Conservation (phyloP, 2,113 vertebrate species). For the Sardina pilchardus region DNA sequence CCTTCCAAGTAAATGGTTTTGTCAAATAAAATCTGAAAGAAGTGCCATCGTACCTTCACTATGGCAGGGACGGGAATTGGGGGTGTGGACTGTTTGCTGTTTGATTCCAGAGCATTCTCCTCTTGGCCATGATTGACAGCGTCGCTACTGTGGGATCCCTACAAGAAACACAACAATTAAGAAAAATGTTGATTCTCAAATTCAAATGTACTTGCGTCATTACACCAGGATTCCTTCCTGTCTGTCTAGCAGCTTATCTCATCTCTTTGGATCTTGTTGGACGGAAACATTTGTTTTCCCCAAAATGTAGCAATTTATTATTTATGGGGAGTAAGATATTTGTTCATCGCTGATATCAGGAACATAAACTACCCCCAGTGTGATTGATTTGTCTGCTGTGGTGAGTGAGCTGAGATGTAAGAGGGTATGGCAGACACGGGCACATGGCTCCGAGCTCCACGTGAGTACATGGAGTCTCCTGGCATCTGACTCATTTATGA, state of each 20-base stretch:
- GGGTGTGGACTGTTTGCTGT: constrained; percentile 64
- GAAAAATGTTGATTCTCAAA: too few species aligned
- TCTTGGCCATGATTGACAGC: constrained; percentile 68
- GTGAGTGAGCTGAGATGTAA: neutral
- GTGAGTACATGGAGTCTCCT: neutral
- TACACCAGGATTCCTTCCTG: too few species aligned
- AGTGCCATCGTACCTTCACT: constrained; percentile 80
- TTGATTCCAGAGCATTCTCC: constrained; percentile 70
- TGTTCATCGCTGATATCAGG: neutral
- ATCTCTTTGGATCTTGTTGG: too few species aligned
- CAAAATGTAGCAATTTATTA: neutral
- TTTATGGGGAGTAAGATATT: neutral
- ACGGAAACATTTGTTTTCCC: too few species aligned
- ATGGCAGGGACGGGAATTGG: constrained; percentile 71
- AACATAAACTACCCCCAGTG: neutral
- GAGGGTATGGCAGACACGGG: neutral
- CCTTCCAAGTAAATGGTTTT: too few species aligned
- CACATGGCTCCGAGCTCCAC: neutral
- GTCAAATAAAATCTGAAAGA: neutral
- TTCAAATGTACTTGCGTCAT: too few species aligned
- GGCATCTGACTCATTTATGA: neutral
- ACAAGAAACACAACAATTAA: constrained; percentile 52
- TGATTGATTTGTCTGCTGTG: neutral
- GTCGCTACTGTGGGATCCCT: constrained; percentile 68
- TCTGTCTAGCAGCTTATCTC: too few species aligned